Evolutionary conservation across 2,797 vertebrate species (phyloP).

Genomic region (Centroberyx gerrardi): DNA sequence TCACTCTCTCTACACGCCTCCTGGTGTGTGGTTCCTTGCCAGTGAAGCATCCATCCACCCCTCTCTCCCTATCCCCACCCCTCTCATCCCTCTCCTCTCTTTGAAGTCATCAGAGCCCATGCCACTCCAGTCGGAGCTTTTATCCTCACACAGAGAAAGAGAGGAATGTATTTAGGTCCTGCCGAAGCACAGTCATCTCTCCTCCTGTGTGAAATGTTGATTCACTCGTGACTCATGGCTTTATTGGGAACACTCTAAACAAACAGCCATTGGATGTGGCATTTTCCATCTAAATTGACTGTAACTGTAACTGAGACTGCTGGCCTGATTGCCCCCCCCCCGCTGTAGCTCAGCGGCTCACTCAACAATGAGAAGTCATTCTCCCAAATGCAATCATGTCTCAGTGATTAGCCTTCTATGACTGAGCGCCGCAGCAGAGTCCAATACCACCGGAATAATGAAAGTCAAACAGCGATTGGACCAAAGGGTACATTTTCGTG

Average conservation of each 20-base stretch:
- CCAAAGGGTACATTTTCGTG: conserved; percentile 61
- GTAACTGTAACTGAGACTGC: conserved; percentile 69
- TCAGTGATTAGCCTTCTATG: conserved; percentile 66
- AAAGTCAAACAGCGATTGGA: conserved; percentile 57
- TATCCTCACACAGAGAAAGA: conserved; percentile 71
- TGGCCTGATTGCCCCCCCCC: conserved; percentile 62
- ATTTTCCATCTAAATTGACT: conserved; percentile 73
- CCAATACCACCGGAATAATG: conserved; percentile 53
- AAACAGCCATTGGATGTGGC: conserved; percentile 71
- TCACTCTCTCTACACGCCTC: neutral
- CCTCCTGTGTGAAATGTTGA: conserved; percentile 76
- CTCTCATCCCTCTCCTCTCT: conserved; percentile 73
- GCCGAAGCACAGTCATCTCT: conserved; percentile 72
- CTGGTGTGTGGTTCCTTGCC: conserved; percentile 33
- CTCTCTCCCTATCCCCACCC: conserved; percentile 66
- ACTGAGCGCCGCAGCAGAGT: conserved; percentile 52
- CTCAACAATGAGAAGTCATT: conserved; percentile 66
- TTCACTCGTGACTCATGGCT: conserved; percentile 78
- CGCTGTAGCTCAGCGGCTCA: conserved; percentile 62
- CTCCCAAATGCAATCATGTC: conserved; percentile 62
- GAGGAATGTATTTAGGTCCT: conserved; percentile 73
- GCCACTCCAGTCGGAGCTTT: conserved; percentile 78
- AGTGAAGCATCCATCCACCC: conserved; percentile 65
- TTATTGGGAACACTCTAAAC: conserved; percentile 78
- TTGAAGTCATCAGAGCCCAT: conserved; percentile 80